These are phyloP conservation scores for Dasysyrphus tricinctus DNA, from an alignment of 2,888 invertebrate genomes.

Conservation along the genomic window DNA sequence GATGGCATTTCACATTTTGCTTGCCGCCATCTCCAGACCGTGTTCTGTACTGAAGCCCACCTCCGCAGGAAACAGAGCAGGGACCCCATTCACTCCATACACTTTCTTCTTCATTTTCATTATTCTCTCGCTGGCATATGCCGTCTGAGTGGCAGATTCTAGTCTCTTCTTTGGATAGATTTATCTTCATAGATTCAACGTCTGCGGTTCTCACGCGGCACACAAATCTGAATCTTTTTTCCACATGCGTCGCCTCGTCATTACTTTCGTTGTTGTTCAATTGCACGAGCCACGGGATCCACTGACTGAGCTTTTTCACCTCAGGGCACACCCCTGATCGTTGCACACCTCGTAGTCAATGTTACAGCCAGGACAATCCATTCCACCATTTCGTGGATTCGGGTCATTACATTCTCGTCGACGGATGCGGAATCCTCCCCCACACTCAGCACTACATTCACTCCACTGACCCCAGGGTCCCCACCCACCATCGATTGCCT, in stretches of 20 bases:
- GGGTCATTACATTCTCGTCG: slow-evolving; percentile 90
- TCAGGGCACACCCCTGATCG: slow-evolving; percentile 88
- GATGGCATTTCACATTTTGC: slow-evolving; percentile 88
- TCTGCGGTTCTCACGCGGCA: slow-evolving; percentile 92
- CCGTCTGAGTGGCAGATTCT: slow-evolving; percentile 89
- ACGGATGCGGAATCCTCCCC: slow-evolving; percentile 88
- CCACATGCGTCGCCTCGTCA: slow-evolving; percentile 87
- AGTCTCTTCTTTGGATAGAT: slow-evolving; percentile 90
- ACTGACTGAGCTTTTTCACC: slow-evolving; percentile 88
- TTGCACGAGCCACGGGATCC: slow-evolving; percentile 89
- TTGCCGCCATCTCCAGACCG: slow-evolving; percentile 84
- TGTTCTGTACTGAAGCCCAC: slow-evolving; percentile 88
- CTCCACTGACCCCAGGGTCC: slow-evolving; percentile 92
- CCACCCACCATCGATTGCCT: slow-evolving; percentile 91
- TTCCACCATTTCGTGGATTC: slow-evolving; percentile 87
- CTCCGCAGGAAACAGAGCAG: slow-evolving; percentile 88
- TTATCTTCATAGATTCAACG: slow-evolving; percentile 87
- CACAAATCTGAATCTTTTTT: slow-evolving; percentile 90
- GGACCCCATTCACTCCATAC: slow-evolving; percentile 85
- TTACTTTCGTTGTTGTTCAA: slow-evolving; percentile 84
- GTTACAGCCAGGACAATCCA: slow-evolving; percentile 90
- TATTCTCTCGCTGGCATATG: slow-evolving; percentile 85
- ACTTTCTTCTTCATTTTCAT: slow-evolving; percentile 64
- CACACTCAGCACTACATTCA: slow-evolving; percentile 89
- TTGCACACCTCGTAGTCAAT: slow-evolving; percentile 91